Conservation (phyloP, 2,888 invertebrate genomes). For the Germaria angustata region DNA sequence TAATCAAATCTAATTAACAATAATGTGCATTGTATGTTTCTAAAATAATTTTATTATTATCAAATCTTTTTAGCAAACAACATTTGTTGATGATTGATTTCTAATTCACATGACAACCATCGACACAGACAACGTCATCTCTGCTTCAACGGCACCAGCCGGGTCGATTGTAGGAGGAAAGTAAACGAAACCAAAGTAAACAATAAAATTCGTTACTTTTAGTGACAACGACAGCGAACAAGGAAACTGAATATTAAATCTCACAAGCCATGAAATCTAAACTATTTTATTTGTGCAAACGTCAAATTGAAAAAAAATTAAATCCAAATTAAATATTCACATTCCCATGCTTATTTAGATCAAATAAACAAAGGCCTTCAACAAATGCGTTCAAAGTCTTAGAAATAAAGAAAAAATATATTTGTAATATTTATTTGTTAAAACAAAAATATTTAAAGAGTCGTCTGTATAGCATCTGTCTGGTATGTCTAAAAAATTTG, state of each 20-base stretch:
- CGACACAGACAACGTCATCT: constrained; percentile 6
- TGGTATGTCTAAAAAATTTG: no score
- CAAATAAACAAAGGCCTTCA: not conserved
- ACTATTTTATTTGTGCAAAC: constrained; percentile 8
- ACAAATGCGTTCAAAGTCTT: not conserved
- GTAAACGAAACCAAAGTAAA: not conserved
- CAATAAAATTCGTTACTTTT: constrained; percentile 12
- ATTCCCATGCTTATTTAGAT: constrained; percentile 15
- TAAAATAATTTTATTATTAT: constrained; percentile 43
- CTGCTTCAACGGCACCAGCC: not conserved
- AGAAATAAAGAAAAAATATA: no score
- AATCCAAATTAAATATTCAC: constrained; percentile 5
- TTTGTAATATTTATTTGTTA: no score
- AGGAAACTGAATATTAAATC: constrained; percentile 59
- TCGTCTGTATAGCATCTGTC: no score
- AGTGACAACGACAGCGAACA: constrained; percentile 23
- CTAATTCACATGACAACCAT: constrained; percentile 39
- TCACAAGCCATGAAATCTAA: constrained; percentile 60
- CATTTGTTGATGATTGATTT: constrained; percentile 53
- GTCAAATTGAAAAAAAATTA: not conserved
- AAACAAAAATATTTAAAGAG: no score
- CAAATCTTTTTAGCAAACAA: constrained; percentile 31
- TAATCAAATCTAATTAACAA: constrained; percentile 66
- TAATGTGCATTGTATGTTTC: constrained; percentile 45
- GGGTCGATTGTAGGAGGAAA: constrained; percentile 10